Evolutionary conservation across 2,113 vertebrate species (phyloP).

Genomic region (Genyomyrus donnyi): DNA sequence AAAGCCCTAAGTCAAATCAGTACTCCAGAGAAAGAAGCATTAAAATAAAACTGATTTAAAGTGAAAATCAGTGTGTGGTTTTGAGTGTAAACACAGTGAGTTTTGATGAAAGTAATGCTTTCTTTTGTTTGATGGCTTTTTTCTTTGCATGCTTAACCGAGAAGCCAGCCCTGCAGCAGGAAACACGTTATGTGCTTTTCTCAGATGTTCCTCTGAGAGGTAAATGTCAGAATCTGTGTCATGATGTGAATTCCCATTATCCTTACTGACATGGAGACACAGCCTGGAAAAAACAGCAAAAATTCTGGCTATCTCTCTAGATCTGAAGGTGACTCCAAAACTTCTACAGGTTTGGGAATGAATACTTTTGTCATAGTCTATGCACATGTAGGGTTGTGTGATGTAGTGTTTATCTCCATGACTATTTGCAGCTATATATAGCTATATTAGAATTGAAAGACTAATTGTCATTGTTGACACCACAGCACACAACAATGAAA

Average conservation of each 20-base stretch:
- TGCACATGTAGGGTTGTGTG: background rate
- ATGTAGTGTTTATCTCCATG: background rate
- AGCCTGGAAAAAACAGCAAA: background rate
- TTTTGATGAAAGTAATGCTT: background rate
- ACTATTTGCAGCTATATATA: background rate
- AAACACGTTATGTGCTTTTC: background rate
- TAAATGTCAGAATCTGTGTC: background rate
- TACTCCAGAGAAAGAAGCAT: background rate
- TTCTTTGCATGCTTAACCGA: background rate
- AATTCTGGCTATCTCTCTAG: background rate
- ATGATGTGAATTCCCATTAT: background rate
- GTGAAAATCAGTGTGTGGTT: background rate
- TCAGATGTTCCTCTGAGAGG: background rate
- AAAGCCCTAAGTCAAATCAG: background rate
- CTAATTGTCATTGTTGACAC: no score
- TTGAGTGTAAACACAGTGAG: background rate
- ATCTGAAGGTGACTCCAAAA: background rate
- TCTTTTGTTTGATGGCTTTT: background rate
- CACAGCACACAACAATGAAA: no score
- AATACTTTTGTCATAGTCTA: background rate
- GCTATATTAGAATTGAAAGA: no score
- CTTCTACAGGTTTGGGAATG: background rate
- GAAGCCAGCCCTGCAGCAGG: background rate
- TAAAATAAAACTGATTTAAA: background rate
- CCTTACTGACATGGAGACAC: background rate